phyloP scores from a whole-genome alignment of 64 coral and sea anemone genomes.

The Cladopsammia gracilis region DNA sequence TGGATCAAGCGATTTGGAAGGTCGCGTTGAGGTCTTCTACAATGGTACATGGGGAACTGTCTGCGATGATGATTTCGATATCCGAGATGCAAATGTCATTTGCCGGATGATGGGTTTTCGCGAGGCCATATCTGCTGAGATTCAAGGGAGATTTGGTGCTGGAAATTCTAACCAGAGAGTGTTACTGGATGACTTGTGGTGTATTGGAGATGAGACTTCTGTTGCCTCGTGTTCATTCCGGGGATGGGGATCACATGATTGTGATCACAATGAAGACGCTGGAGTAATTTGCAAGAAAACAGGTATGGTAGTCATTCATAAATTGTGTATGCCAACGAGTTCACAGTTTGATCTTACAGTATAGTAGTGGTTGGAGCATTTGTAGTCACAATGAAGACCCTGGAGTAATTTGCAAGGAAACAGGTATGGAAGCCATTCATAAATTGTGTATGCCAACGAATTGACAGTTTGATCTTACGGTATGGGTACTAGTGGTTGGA shows the following conservation, averaged over 20 bases:
- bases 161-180: conserved; percentile 17
- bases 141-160: conserved; percentile 22
- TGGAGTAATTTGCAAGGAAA: conserved; percentile 51
- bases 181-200: conserved; percentile 67
- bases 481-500: too few relatives aligned
- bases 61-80: conserved; percentile 64
- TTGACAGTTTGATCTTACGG: too few relatives aligned
- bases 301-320: background rate
- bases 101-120: conserved; percentile 62
- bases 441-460: too few relatives aligned
- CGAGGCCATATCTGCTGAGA: conserved; percentile 37
- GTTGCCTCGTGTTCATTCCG: conserved; percentile 42
- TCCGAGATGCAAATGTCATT: conserved; percentile 62
- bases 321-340: too few relatives aligned
- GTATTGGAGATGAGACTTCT: conserved; percentile 53
- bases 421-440: background rate
- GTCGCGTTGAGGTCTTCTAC: conserved; percentile 57
- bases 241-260: conserved; percentile 56
- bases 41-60: conserved; percentile 71
- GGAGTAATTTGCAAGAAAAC: conserved; percentile 53
- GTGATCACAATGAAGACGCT: conserved; percentile 44
- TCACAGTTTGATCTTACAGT: too few relatives aligned
- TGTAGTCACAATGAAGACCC: conserved; percentile 49
- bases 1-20: conserved; percentile 40
- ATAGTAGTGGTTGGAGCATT: too few relatives aligned